Evolutionary conservation across 2,888 invertebrate species (phyloP).

Genomic region (Palloptera scutellata): DNA sequence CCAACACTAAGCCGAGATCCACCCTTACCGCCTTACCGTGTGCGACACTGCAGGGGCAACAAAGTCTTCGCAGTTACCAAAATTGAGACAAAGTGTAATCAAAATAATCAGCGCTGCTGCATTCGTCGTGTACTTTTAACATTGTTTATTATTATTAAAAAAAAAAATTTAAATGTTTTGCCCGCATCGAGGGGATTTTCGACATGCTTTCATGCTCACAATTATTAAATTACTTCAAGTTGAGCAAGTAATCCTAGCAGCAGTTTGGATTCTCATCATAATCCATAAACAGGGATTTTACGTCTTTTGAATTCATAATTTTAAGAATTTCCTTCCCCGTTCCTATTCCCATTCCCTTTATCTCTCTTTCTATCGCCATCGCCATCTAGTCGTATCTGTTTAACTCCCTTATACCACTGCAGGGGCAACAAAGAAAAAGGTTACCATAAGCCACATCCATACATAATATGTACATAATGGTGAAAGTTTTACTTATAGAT

Average conservation of each 20-base stretch:
- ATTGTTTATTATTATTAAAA: neutral
- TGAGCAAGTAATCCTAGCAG: conserved; percentile 26
- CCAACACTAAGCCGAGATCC: neutral
- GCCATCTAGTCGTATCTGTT: too few species aligned
- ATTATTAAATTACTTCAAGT: conserved; percentile 33
- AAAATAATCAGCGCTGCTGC: conserved; percentile 10
- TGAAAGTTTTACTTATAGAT: conserved; percentile 20
- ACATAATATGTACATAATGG: neutral
- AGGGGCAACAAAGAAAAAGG: neutral
- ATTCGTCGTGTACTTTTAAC: neutral
- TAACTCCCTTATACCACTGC: too few species aligned
- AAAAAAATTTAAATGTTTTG: neutral
- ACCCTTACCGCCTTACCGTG: neutral
- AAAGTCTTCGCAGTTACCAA: neutral
- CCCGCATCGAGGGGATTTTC: neutral
- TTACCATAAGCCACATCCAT: neutral
- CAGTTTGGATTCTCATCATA: conserved; percentile 37
- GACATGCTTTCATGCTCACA: conserved; percentile 18
- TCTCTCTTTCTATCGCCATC: too few species aligned
- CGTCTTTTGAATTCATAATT: neutral
- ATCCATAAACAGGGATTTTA: conserved; percentile 30
- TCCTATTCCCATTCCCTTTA: too few species aligned
- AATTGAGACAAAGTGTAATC: conserved; percentile 23
- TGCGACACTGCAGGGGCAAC: neutral
- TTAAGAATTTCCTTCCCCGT: neutral